Evolutionary conservation across 2,888 invertebrate genomes (phyloP).

Genomic region (Augiades crinisus): DNA sequence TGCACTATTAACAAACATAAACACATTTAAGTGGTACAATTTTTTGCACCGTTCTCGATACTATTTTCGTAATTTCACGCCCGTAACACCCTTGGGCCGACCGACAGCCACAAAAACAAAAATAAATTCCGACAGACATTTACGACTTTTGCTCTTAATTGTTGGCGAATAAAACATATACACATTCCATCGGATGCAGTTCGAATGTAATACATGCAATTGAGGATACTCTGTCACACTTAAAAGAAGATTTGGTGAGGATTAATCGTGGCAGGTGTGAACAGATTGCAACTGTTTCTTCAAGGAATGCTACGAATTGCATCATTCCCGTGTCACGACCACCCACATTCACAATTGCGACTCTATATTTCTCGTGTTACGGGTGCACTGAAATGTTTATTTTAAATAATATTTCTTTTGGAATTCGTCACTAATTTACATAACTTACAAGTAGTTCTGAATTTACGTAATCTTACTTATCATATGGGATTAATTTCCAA

Average conservation of each 20-base stretch:
- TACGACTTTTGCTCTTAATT: constrained; percentile 29
- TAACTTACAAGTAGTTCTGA: too few species aligned
- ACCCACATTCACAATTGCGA: background rate
- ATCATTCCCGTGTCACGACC: background rate
- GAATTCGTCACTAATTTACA: too few species aligned
- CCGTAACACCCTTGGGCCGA: constrained; percentile 35
- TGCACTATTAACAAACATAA: too few species aligned
- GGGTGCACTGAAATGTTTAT: too few species aligned
- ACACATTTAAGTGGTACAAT: background rate
- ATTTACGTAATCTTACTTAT: too few species aligned
- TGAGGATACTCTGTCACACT: background rate
- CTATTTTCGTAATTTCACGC: constrained; percentile 2
- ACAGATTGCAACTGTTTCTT: constrained; percentile 6
- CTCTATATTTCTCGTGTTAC: too few species aligned
- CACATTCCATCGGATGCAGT: constrained; percentile 21
- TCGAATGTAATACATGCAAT: constrained; percentile 12
- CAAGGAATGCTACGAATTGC: background rate
- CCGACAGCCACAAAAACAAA: constrained; percentile 32
- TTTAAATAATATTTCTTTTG: too few species aligned
- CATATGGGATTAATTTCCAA: too few species aligned
- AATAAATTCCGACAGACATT: constrained; percentile 28
- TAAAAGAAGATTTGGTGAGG: background rate
- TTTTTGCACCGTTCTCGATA: background rate
- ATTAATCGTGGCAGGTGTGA: constrained; percentile 11
- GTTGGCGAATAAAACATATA: constrained; percentile 31